Base-by-base conservation (phyloP, 2,113 vertebrate species). In the Clarias macrocephalus region DNA sequence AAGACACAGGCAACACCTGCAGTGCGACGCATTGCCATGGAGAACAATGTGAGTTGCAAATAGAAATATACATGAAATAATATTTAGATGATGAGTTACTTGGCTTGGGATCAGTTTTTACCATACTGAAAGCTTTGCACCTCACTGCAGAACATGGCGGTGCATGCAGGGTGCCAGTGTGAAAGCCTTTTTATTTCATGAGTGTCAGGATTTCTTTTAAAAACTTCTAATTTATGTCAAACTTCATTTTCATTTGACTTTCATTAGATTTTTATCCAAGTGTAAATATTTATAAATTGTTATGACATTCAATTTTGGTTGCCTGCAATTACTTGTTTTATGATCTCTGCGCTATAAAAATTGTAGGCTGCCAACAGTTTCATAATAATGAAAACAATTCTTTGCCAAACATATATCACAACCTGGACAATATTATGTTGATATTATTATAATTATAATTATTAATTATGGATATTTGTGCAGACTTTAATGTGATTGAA, bases 1-100 rank as follows among this genome's bases (percentile, higher is more conserved):
- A 99, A 97, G 93, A 99, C 97, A 0, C 95, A 98, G 91, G 98
- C 98, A 89, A 99, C 98, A 0, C 98, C 98, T 10, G 97, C 98
- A 1, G 98, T 99, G 62, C 95, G 98, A 63, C 96, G 97, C 42
- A 95, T 99, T 15, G 98, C 98, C 87, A 98, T 99, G 95, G 98
- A 99, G 93, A 99, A 99, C 94, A 99, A 98, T 30, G 98, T 99
- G 85, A 88, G 97, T 94, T n/a, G 8, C 21, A 52, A 37, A 77
- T 52, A 21, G 13, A 52, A 68, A 19, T 54, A 70, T 68, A 25
- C 52, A 11, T 73, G 42, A 25, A 28, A 28, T 77, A 28, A 76
- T 76, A 54, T 76, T 76, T 48, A 76, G 42, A 42, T 52, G 2
- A 75, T 54, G 30, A 79, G 25, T 18, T 52, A 76, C 56, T 76